Base-by-base conservation (phyloP, 2,888 invertebrate genomes). In the Lasioglossum marginatum region DNA sequence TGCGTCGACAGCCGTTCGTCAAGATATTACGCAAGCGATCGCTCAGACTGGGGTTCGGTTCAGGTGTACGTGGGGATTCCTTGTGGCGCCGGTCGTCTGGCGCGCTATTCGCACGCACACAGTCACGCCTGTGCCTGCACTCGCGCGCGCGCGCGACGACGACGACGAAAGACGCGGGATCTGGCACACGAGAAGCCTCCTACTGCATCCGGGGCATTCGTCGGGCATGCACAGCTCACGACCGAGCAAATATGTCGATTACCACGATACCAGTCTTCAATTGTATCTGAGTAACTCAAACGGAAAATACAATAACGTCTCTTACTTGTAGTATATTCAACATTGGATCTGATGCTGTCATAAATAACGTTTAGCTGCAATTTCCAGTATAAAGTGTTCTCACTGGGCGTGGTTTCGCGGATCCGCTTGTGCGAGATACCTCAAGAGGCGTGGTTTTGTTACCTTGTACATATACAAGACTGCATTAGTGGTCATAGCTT, bases 51-150 rank as follows among this genome's bases (percentile, higher is more conserved):
- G 34, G 79, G 81, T 86, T 88, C 84, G 84, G 85, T 87, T 85
- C 85, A 85, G 85, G 89, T 89, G 77, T 76, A 89, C 83, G 91
- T 88, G 93, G 93, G 93, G 93, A 93, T 93, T 93, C 93, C 93
- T 93, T 83, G 87, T 93, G 93, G 93, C 93, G 93, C 93, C 93
- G 93, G 78, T 88, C 91, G 93, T 93, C 93, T 93, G 93, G 91
- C 91, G 82, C 88, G 88, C 79, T 84, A 80, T 66, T 77, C 73
- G 31, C 19, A 4, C 60, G 57, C 77, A 81, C 78, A 81, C n/a
- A 63, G 23, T 23, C 3, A 8, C 16, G 27, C 4, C 23, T 1
- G 10, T 37, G 27, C 14, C 27, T 6, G 1, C 4, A 4, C 23
- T n/a, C 31, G 43, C 57, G 43, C 83, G 79, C 80, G 3, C 23